A percentile compares a stretch with the other conserved stretches of the same genome.
These are phyloP conservation scores for Cheilosia vernalis DNA, from an alignment of 2,888 invertebrate genomes.

Conservation along the genomic window DNA sequence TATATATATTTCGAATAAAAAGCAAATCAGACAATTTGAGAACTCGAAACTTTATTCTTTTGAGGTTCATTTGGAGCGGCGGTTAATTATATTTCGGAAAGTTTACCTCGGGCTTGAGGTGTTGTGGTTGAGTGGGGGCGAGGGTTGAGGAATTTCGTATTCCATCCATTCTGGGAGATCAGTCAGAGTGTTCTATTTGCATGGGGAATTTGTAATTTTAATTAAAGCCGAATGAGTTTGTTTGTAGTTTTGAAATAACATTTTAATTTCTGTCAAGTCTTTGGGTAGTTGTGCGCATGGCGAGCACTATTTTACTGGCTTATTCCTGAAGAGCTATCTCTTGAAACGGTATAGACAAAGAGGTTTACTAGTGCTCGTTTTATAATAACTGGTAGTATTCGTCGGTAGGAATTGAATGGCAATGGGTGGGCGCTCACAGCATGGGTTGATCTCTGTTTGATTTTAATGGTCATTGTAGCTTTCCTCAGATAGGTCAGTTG, in stretches of 20 bases:
- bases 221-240: constrained; percentile 15
- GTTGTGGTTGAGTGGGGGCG: constrained; percentile 6
- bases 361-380: too few relatives aligned
- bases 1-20: constrained; percentile 46
- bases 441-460: too few relatives aligned
- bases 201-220: constrained; percentile 13
- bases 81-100: constrained; percentile 66
- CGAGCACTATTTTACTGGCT: neutral
- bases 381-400: too few relatives aligned
- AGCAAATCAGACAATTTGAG: constrained; percentile 37
- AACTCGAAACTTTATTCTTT: constrained; percentile 50
- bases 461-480: too few relatives aligned
- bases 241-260: neutral
- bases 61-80: constrained; percentile 49
- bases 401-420: too few relatives aligned
- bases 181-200: constrained; percentile 12
- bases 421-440: too few relatives aligned
- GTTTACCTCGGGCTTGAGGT: constrained; percentile 22
- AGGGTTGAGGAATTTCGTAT: neutral
- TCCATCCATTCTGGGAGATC: constrained; percentile 1
- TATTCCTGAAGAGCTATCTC: neutral
- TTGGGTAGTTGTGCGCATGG: neutral
- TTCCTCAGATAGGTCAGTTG: too few relatives aligned
- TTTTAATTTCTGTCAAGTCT: neutral
- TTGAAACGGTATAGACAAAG: neutral